These are phyloP conservation scores for Campoletis raptor DNA, from an alignment of 2,888 invertebrate genomes.

Conservation along the genomic window DNA sequence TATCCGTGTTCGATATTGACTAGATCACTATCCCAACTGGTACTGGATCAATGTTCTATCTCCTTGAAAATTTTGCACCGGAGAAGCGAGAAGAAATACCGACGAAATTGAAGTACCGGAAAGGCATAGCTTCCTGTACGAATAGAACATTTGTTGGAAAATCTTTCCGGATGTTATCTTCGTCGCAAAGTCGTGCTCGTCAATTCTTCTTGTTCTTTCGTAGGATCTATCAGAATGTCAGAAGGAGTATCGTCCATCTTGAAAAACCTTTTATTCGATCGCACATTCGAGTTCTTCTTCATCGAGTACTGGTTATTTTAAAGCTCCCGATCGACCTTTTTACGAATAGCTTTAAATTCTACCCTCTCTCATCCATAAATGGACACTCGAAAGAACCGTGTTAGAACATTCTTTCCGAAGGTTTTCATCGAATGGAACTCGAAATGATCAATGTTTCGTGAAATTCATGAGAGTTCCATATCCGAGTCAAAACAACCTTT, in stretches of 20 bases:
- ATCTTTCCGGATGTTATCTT: neutral
- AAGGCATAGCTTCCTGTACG: neutral
- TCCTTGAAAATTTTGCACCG: conserved; percentile 19
- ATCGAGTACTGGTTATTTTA: neutral
- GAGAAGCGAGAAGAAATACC: neutral
- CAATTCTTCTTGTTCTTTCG: conserved; percentile 22
- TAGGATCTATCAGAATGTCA: neutral
- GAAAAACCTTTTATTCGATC: neutral
- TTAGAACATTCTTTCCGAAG: neutral
- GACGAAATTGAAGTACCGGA: conserved; percentile 21
- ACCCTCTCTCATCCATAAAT: neutral
- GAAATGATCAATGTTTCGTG: neutral
- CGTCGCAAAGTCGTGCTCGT: conserved; percentile 5
- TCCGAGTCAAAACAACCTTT: neutral
- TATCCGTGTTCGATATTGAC: conserved; percentile 41
- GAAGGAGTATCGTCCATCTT: neutral
- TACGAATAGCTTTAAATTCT: neutral
- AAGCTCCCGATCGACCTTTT: neutral
- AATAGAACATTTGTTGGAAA: neutral
- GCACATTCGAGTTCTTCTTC: neutral
- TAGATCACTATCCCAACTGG: conserved; percentile 39
- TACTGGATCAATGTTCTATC: conserved; percentile 25
- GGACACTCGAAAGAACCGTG: neutral
- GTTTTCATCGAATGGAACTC: neutral
- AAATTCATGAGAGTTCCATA: neutral